Base-by-base conservation (phyloP, 2,888 invertebrate species). In the Diarsia rubi region DNA sequence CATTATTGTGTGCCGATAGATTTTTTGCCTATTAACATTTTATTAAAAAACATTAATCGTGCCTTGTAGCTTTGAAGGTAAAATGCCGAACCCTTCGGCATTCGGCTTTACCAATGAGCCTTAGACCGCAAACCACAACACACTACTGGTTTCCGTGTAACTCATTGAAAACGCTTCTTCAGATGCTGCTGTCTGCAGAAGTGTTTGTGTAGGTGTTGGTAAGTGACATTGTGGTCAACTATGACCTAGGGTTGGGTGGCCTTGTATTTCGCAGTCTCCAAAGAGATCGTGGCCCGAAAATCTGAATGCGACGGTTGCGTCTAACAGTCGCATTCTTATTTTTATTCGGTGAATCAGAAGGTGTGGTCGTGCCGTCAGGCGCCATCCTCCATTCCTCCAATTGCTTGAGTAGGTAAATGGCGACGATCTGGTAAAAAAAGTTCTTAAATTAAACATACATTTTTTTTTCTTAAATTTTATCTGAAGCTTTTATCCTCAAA, bases 1-100 rank as follows among this genome's bases (percentile, higher is more conserved):
- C 21, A 12, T 31, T 24, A 37, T 21, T 47, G 11, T 16, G 2
- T 47, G 12, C 27, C 3, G 12, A 69, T 27, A 16, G 27, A 27
- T 27, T 44, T 75, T 74, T 64, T 64, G 47, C 27, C 0, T 8
- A 42, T 63, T 74, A 27, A 24, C 3, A 14, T 44, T 21, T 47
- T 42, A 3, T 47, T n/a, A n/a, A 42, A 27, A 27, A 37, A 66
- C n/a, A n/a, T 31, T 31, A 45, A 44, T 27, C 27, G n/a, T n/a
- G n/a, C 5, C 24, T 24, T 59, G 27, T 19, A 31, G 27, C 19
- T 59, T 27, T 4, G 27, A 19, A 57, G 16, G 16, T 57, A 57
- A 57, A 57, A 57, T 57, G 2, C 57, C 16, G 8, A 57, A 37
- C 37, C 37, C 37, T 37, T 37, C 37, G 37, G 37, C 37, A 37